Percentiles rank a stretch among this genome's conserved stretches.
Conservation (phyloP, 2,113 vertebrate genomes). For the Erythrolamprus reginae region DNA sequence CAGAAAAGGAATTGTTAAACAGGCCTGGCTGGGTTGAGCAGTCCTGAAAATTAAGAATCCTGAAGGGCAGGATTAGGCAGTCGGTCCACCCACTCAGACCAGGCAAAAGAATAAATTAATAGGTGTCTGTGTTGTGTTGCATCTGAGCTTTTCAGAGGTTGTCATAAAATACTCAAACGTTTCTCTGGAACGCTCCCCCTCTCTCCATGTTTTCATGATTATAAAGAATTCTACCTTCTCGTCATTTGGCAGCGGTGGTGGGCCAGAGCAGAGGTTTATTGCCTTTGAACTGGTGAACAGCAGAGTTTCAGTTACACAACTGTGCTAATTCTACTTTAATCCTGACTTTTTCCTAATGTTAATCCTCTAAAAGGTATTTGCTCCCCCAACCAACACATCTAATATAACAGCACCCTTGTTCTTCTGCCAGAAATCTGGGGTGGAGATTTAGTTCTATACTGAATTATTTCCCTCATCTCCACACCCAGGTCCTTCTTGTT, state of each 20-base stretch:
- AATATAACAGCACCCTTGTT: conserved; percentile 62
- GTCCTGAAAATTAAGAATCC: conserved; percentile 57
- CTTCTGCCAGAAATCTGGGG: conserved; percentile 36
- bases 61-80: conserved; percentile 56
- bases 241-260: conserved; percentile 33
- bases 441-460: conserved; percentile 29
- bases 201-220: conserved; percentile 24
- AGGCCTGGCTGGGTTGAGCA: conserved; percentile 54
- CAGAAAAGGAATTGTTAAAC: conserved; percentile 66
- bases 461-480: conserved; percentile 34
- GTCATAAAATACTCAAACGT: conserved; percentile 18
- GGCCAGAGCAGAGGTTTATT: conserved; percentile 31
- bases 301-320: conserved; percentile 37
- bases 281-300: conserved; percentile 40
- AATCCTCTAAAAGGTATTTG: conserved; percentile 53
- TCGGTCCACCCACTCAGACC: conserved; percentile 49
- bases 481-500: neutral
- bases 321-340: conserved; percentile 39
- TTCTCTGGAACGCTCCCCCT: conserved; percentile 2
- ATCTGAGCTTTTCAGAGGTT: conserved; percentile 37
- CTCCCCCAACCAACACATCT: conserved; percentile 40
- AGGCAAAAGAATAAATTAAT: conserved; percentile 45
- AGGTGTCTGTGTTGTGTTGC: conserved; percentile 27
- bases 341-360: conserved; percentile 53
- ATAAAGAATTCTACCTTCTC: conserved; percentile 36